Percentiles rank a stretch among this genome's conserved stretches.
Conservation (phyloP, 2,113 vertebrate genomes). For the Oryctolagus cuniculus region mOryCun1.1 NC_091453.1:91253501-91254000, state of each 20-base stretch:
- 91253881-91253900: background rate
- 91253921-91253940: background rate
- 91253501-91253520: background rate
- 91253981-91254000: background rate
- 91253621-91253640: background rate
- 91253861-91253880: background rate
- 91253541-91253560: background rate
- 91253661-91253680: background rate
- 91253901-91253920: background rate
- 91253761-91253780: background rate
- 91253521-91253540: constrained; percentile 34
- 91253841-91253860: constrained; percentile 5
- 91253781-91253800: background rate
- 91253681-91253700: background rate
- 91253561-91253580: constrained; percentile 8
- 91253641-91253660: background rate
- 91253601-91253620: background rate
- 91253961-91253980: background rate
- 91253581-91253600: constrained; percentile 19
- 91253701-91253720: background rate
- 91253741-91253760: background rate
- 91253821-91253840: background rate
- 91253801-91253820: constrained; percentile 9
- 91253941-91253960: background rate
- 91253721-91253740: background rate